These are phyloP conservation scores for Eleutherodactylus coqui DNA, from an alignment of 2,797 vertebrate genomes.

Conservation along the genomic window DNA sequence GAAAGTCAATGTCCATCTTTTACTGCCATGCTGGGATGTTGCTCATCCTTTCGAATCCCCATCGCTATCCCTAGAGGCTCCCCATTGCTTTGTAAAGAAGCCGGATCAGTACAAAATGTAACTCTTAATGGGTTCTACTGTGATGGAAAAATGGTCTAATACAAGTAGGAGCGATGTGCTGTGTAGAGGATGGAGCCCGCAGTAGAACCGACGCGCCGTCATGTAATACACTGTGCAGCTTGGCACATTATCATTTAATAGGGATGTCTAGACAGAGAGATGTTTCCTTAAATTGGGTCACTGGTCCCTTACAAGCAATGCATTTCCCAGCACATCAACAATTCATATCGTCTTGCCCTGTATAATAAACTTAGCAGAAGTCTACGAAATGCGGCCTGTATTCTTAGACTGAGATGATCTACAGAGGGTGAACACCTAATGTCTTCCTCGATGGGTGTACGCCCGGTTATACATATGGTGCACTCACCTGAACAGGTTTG, in stretches of 20 bases:
- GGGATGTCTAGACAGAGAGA: constrained; percentile 29
- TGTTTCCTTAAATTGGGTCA: constrained; percentile 37
- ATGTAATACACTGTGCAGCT: not conserved
- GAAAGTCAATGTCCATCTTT: not conserved
- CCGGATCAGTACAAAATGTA: not conserved
- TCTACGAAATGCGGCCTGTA: not conserved
- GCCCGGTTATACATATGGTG: too few relatives aligned
- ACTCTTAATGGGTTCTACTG: not conserved
- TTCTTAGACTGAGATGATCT: not conserved
- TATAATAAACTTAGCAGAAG: not conserved
- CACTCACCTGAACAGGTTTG: too few relatives aligned
- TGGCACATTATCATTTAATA: constrained; percentile 40
- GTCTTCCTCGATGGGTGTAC: too few relatives aligned
- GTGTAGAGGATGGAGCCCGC: not conserved
- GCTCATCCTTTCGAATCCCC: not conserved
- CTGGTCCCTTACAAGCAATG: not conserved
- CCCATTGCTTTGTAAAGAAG: not conserved
- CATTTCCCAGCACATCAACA: constrained; percentile 21
- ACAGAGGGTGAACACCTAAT: too few relatives aligned
- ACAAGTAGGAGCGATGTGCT: not conserved
- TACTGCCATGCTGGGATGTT: not conserved
- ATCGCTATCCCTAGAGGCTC: not conserved
- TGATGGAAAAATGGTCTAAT: not conserved
- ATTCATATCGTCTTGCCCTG: constrained; percentile 22
- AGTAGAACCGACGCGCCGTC: too few relatives aligned